Percentiles rank a stretch among this genome's conserved stretches.
These are phyloP conservation scores for Ditula angustiorana DNA, from an alignment of 2,888 invertebrate species.

Conservation along the genomic window DNA sequence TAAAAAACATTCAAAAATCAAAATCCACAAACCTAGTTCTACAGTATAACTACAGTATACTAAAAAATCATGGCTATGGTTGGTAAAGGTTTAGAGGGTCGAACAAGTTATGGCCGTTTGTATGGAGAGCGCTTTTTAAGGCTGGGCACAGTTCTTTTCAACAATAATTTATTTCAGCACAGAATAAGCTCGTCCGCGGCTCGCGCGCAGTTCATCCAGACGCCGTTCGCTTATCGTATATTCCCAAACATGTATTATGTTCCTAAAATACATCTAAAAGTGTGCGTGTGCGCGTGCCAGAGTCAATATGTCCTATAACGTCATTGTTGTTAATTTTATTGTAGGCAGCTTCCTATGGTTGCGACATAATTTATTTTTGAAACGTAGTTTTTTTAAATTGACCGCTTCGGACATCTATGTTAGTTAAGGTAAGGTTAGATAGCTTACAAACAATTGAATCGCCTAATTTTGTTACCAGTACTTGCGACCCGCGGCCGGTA, in stretches of 20 bases:
- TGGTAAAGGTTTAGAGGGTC: no score
- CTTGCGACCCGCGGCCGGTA: constrained; percentile 33
- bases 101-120: no score
- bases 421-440: constrained; percentile 50
- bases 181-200: no score
- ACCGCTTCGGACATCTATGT: constrained; percentile 44
- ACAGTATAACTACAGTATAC: no score
- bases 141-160: no score
- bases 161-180: no score
- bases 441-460: constrained; percentile 55
- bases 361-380: constrained; percentile 50
- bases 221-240: constrained; percentile 1
- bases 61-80: no score
- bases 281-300: constrained; percentile 39
- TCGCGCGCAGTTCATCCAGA: not conserved
- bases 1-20: no score
- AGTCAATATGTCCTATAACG: constrained; percentile 32
- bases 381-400: constrained; percentile 46
- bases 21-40: no score
- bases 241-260: constrained; percentile 30
- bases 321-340: constrained; percentile 69
- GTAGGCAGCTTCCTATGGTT: constrained; percentile 64
- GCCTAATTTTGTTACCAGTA: constrained; percentile 64
- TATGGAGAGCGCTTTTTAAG: no score
- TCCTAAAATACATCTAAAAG: constrained; percentile 26